Evolutionary conservation across 1,140 invertebrate species (phyloP).

Genomic region (Diabrotica undecimpunctata): DNA sequence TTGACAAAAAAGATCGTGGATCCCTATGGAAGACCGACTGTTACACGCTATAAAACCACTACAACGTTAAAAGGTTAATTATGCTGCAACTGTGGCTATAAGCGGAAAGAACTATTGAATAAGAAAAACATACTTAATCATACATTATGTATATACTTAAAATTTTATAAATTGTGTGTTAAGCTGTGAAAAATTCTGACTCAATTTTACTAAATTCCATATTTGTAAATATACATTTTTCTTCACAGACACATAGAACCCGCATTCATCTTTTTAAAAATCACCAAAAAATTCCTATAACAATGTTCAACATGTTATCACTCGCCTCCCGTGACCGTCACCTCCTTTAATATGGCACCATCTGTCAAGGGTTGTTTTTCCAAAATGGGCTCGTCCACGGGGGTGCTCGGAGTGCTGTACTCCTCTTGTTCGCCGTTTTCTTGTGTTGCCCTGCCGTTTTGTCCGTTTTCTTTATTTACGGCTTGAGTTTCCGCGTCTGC

Average conservation of each 20-base stretch:
- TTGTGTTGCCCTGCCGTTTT: neutral
- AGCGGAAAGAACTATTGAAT: too few relatives aligned
- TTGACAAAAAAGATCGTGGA: too few relatives aligned
- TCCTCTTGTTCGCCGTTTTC: neutral
- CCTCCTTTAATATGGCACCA: neutral
- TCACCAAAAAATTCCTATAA: conserved; percentile 1
- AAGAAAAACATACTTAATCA: too few relatives aligned
- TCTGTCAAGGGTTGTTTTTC: neutral
- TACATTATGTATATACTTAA: too few relatives aligned
- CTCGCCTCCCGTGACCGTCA: neutral
- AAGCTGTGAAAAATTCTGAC: neutral
- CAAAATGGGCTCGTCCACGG: neutral
- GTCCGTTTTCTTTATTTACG: neutral
- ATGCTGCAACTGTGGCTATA: too few relatives aligned
- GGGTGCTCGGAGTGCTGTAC: neutral
- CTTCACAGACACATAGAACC: neutral
- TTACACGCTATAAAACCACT: too few relatives aligned
- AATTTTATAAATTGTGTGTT: too few relatives aligned
- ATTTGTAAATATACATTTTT: conserved; percentile 1
- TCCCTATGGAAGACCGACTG: too few relatives aligned
- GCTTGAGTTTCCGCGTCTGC: neutral
- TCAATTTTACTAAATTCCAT: neutral
- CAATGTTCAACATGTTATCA: neutral
- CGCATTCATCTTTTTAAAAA: neutral
- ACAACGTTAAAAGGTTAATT: too few relatives aligned